phyloP scores from a whole-genome alignment of 2,888 invertebrate genomes.

The Eulithis prunata region DNA sequence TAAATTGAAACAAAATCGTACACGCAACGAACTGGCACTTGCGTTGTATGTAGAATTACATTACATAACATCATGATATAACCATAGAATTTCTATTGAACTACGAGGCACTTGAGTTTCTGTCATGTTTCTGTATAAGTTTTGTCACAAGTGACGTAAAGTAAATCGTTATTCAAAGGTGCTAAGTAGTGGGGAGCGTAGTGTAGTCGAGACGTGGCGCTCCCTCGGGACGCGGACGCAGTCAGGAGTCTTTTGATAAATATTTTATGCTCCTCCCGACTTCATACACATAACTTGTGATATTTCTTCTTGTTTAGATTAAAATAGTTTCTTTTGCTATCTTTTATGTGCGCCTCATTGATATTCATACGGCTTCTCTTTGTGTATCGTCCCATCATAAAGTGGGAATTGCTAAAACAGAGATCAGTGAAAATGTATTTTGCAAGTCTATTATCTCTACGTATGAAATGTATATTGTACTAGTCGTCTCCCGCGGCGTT shows the following conservation, averaged over 20 bases:
- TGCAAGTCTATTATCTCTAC: background rate
- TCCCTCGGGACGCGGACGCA: slow-evolving; percentile 63
- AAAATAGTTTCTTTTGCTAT: slow-evolving; percentile 63
- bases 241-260: slow-evolving; percentile 80
- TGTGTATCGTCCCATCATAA: slow-evolving; percentile 48
- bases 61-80: background rate
- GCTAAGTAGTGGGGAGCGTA: slow-evolving; percentile 67
- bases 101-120: slow-evolving; percentile 26
- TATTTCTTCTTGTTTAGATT: slow-evolving; percentile 66
- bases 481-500: too few relatives aligned
- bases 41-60: slow-evolving; percentile 3
- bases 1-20: slow-evolving; percentile 74
- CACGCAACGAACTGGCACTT: slow-evolving; percentile 54
- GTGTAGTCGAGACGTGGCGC: slow-evolving; percentile 49
- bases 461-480: too few relatives aligned
- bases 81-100: slow-evolving; percentile 33
- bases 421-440: slow-evolving; percentile 32
- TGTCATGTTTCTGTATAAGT: slow-evolving; percentile 33
- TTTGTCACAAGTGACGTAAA: slow-evolving; percentile 48
- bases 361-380: slow-evolving; percentile 59
- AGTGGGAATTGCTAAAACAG: slow-evolving; percentile 38
- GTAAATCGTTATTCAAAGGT: slow-evolving; percentile 65
- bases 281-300: slow-evolving; percentile 64
- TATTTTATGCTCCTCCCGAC: slow-evolving; percentile 77
- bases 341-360: slow-evolving; percentile 57